A percentile compares a stretch with the other conserved stretches of the same genome.
phyloP scores from a whole-genome alignment of 2,888 invertebrate species.

The Chrysomela aeneicollis region DNA sequence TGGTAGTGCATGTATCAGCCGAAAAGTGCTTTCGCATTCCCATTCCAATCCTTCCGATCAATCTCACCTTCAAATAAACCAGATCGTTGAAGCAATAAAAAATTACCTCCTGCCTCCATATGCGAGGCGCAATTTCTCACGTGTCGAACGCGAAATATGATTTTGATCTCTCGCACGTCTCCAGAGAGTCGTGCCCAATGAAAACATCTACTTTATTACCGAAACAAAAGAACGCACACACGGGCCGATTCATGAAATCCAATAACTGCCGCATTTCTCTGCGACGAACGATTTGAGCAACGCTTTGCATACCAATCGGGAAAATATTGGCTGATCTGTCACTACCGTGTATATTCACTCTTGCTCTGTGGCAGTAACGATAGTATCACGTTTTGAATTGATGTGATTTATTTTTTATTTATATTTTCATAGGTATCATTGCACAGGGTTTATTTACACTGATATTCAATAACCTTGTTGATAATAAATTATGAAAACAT shows the following conservation, averaged over 20 bases:
- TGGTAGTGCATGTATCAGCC: no score
- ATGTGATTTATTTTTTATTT: not conserved
- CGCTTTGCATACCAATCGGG: slow-evolving; percentile 56
- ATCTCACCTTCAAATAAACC: not conserved
- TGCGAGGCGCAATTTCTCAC: slow-evolving; percentile 59
- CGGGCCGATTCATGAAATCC: slow-evolving; percentile 57
- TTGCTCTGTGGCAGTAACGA: not conserved
- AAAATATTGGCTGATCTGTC: slow-evolving; percentile 51
- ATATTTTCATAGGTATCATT: not conserved
- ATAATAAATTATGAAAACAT: no score
- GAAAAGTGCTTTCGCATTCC: not conserved
- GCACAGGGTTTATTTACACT: no score
- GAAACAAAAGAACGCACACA: slow-evolving; percentile 45
- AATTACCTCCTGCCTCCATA: slow-evolving; percentile 56
- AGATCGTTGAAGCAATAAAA: slow-evolving; percentile 42
- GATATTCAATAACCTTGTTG: no score
- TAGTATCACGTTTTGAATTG: slow-evolving; percentile 20
- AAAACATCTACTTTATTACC: slow-evolving; percentile 59
- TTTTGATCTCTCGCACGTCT: slow-evolving; percentile 57
- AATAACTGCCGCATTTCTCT: slow-evolving; percentile 59
- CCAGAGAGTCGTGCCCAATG: slow-evolving; percentile 56
- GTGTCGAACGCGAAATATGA: slow-evolving; percentile 58
- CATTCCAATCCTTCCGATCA: not conserved
- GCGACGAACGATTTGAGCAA: slow-evolving; percentile 57
- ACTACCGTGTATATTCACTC: slow-evolving; percentile 41